These are phyloP conservation scores for Carassius auratus DNA, from an alignment of 2,113 vertebrate genomes.

Conservation along the genomic window DNA sequence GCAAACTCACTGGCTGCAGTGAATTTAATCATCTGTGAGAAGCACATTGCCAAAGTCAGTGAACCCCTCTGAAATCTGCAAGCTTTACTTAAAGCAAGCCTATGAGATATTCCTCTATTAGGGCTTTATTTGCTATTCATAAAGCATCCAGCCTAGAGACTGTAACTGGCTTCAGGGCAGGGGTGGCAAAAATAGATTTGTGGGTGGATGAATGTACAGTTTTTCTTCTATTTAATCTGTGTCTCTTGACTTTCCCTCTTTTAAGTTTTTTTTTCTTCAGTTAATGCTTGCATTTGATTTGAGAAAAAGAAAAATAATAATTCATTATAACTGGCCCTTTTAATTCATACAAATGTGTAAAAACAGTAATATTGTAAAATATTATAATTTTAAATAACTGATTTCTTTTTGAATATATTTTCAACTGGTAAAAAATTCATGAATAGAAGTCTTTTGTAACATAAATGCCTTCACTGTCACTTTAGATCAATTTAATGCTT, in stretches of 20 bases:
- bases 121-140: slow-evolving; percentile 50
- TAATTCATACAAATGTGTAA: neutral
- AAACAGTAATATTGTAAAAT: neutral
- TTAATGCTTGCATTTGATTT: neutral
- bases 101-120: slow-evolving; percentile 45
- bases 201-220: slow-evolving; percentile 31
- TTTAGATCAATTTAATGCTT: neutral
- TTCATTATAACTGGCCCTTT: neutral
- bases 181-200: slow-evolving; percentile 37
- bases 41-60: slow-evolving; percentile 44
- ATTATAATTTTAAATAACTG: neutral
- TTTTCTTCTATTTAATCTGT: neutral
- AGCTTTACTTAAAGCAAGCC: slow-evolving; percentile 27
- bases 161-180: slow-evolving; percentile 40
- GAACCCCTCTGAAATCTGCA: slow-evolving; percentile 38
- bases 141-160: slow-evolving; percentile 30
- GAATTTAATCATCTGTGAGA: slow-evolving; percentile 53
- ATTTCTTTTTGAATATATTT: neutral
- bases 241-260: neutral
- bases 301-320: neutral
- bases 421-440: neutral
- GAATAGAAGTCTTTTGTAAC: no score
- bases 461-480: neutral
- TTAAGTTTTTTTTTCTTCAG: neutral
- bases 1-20: slow-evolving; percentile 40